Conservation (phyloP, 2,888 invertebrate genomes). For the Chrysina gloriosa region DNA sequence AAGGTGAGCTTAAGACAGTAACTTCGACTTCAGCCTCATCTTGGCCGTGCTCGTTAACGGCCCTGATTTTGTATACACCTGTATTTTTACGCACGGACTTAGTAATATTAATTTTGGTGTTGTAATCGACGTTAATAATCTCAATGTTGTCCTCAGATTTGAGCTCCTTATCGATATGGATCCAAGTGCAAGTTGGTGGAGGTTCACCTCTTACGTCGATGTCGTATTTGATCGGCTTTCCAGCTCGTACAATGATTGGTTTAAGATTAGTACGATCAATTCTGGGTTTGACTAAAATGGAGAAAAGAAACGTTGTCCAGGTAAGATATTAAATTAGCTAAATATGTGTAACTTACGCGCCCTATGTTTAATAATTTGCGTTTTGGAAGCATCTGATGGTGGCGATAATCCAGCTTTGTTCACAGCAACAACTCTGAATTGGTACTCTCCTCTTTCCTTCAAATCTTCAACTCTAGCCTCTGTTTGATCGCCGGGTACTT, state of each 20-base stretch:
- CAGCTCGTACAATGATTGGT: conserved; percentile 88
- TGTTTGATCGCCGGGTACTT: conserved; percentile 80
- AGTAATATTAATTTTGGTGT: conserved; percentile 85
- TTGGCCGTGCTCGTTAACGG: conserved; percentile 90
- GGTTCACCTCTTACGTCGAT: conserved; percentile 97
- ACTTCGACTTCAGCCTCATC: conserved; percentile 96
- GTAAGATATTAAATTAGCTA: conserved; percentile 12
- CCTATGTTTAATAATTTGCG: conserved; percentile 89
- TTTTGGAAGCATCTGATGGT: conserved; percentile 90
- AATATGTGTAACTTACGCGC: conserved; percentile 74
- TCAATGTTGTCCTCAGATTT: conserved; percentile 77
- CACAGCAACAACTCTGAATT: conserved; percentile 91
- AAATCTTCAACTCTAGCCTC: conserved; percentile 86
- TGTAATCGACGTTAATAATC: conserved; percentile 89
- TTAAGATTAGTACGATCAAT: conserved; percentile 96
- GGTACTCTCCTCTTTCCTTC: conserved; percentile 91
- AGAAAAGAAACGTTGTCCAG: conserved; percentile 18
- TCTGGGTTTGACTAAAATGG: conserved; percentile 87
- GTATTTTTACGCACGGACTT: conserved; percentile 86
- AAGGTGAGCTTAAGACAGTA: conserved; percentile 77
- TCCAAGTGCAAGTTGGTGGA: conserved; percentile 93
- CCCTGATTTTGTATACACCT: conserved; percentile 89
- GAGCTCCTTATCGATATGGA: conserved; percentile 81
- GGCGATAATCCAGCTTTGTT: conserved; percentile 94
- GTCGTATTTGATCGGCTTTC: conserved; percentile 92